phyloP scores from a whole-genome alignment of 2,113 vertebrate genomes.

The Thymallus thymallus region DNA sequence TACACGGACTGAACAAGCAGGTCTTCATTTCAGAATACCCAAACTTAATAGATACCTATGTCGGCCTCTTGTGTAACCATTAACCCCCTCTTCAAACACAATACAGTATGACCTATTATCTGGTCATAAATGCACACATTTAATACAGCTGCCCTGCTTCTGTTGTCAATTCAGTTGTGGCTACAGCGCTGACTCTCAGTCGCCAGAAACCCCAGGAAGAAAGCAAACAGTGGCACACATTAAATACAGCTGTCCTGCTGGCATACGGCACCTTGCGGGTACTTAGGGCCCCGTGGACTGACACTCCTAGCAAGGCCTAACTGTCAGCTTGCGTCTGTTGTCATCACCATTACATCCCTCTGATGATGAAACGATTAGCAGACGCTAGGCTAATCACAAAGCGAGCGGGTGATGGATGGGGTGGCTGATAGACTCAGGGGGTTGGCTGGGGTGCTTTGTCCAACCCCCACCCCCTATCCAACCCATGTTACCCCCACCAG shows the following conservation, averaged over 20 bases:
- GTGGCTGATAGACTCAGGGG: conserved; percentile 60
- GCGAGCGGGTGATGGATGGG: conserved; percentile 72
- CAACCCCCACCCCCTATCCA: conserved; percentile 35
- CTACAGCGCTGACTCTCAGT: conserved; percentile 1
- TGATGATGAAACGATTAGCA: conserved; percentile 84
- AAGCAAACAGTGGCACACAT: conserved; percentile 32
- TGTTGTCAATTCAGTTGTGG: background rate
- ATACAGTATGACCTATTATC: conserved; percentile 9
- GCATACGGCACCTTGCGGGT: background rate
- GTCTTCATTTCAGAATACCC: conserved; percentile 28
- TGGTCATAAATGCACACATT: background rate
- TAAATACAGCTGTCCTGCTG: conserved; percentile 52
- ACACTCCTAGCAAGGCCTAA: conserved; percentile 34
- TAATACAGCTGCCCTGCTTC: too few relatives aligned
- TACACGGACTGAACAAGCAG: conserved; percentile 17
- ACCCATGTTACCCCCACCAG: conserved; percentile 60
- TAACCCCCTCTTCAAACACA: conserved; percentile 46
- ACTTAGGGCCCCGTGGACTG: background rate
- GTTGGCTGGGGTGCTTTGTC: conserved; percentile 51
- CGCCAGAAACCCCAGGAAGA: background rate
- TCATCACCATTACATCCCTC: conserved; percentile 81
- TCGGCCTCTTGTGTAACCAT: conserved; percentile 37
- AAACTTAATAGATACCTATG: background rate
- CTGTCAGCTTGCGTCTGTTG: conserved; percentile 73
- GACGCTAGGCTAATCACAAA: conserved; percentile 78